Percentiles rank a stretch among this genome's conserved stretches.
Evolutionary conservation across 2,888 invertebrate species (phyloP).

Genomic region (Thera obeliscata): DNA sequence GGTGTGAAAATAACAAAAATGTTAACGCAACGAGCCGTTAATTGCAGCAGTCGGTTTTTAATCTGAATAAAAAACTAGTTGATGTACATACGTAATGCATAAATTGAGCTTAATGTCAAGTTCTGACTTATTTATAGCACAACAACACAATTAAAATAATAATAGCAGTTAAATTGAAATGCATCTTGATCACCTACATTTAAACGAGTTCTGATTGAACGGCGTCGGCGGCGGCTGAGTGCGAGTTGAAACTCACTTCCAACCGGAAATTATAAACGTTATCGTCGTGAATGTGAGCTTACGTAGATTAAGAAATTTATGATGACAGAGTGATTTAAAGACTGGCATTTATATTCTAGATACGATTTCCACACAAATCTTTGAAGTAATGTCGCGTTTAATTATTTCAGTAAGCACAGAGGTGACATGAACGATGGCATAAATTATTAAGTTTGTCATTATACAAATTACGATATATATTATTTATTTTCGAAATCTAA

Average conservation of each 20-base stretch:
- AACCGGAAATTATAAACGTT: constrained; percentile 40
- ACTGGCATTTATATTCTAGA: constrained; percentile 11
- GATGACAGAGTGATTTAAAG: constrained; percentile 18
- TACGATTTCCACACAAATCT: constrained; percentile 15
- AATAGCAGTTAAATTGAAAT: constrained; percentile 28
- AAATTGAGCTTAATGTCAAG: constrained; percentile 27
- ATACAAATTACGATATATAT: background rate
- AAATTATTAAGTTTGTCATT: too few species aligned
- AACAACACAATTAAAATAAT: constrained; percentile 27
- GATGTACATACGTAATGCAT: constrained; percentile 13
- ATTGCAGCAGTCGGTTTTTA: background rate
- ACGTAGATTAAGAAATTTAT: constrained; percentile 16
- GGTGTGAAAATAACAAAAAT: background rate
- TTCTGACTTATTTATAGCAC: constrained; percentile 28
- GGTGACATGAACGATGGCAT: background rate
- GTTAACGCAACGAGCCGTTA: too few species aligned
- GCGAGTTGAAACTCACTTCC: constrained; percentile 40
- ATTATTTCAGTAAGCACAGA: constrained; percentile 5
- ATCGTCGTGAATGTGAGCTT: constrained; percentile 12
- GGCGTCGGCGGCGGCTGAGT: background rate
- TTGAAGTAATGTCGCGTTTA: constrained; percentile 1
- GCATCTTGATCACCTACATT: constrained; percentile 35
- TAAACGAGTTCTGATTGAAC: constrained; percentile 21
- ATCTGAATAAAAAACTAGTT: constrained; percentile 8
- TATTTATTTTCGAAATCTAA: background rate